phyloP scores from a whole-genome alignment of 2,113 vertebrate species.

The Oncorhynchus clarkii region DNA sequence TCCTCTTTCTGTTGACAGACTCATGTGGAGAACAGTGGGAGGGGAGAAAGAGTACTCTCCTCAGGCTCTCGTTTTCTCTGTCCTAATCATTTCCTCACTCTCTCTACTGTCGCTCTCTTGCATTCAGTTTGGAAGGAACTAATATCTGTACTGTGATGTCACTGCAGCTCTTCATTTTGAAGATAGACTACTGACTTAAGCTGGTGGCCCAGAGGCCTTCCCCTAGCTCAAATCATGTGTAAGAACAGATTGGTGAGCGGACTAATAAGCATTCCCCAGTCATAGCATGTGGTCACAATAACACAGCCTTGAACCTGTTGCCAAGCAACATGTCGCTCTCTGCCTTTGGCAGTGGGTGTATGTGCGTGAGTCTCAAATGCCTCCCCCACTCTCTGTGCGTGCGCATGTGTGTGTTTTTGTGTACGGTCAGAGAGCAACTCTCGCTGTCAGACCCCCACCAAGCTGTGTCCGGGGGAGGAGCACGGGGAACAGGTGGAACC shows the following conservation, averaged over 20 bases:
- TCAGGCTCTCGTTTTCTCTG: slow-evolving; percentile 8
- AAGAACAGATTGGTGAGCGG: slow-evolving; percentile 61
- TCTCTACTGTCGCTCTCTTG: neutral
- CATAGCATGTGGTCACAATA: slow-evolving; percentile 46
- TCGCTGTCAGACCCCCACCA: slow-evolving; percentile 91
- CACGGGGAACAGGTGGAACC: slow-evolving; percentile 74
- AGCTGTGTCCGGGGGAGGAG: slow-evolving; percentile 81
- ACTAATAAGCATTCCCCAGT: slow-evolving; percentile 54
- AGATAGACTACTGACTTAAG: slow-evolving; percentile 28
- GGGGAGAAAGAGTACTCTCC: slow-evolving; percentile 26
- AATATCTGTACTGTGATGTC: slow-evolving; percentile 28
- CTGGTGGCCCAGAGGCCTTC: slow-evolving; percentile 57
- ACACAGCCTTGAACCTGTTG: slow-evolving; percentile 56
- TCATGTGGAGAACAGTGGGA: slow-evolving; percentile 36
- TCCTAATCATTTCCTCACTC: neutral
- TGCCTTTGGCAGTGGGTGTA: slow-evolving; percentile 42
- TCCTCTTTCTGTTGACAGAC: slow-evolving; percentile 29
- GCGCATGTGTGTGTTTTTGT: slow-evolving; percentile 14
- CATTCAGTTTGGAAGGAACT: neutral
- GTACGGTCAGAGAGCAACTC: slow-evolving; percentile 86
- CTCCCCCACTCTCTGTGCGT: slow-evolving; percentile 13
- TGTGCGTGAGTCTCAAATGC: slow-evolving; percentile 33
- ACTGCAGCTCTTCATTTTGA: slow-evolving; percentile 19
- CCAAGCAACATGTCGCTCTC: slow-evolving; percentile 56
- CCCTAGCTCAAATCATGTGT: slow-evolving; percentile 50